Evolutionary conservation across 1,140 invertebrate genomes (phyloP).

Genomic region (Drosophila navojoa): DNA sequence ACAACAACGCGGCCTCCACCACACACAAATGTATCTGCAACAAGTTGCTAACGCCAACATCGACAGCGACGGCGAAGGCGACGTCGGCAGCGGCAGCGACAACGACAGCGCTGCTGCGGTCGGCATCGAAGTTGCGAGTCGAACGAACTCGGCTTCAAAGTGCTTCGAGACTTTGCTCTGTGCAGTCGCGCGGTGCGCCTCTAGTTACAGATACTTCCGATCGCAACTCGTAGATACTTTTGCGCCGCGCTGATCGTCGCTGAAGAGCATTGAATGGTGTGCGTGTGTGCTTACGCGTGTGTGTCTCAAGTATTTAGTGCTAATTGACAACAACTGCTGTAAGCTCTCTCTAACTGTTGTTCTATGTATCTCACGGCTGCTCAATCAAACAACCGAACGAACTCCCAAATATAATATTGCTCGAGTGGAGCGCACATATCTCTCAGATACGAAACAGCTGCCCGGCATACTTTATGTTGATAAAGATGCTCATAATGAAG

Average conservation of each 20-base stretch:
- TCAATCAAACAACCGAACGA: conserved; percentile 17
- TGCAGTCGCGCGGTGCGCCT: conserved; percentile 68
- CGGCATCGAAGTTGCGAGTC: conserved; percentile 42
- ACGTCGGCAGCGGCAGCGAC: conserved; percentile 8
- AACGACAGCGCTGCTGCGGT: conserved; percentile 4
- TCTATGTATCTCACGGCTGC: conserved; percentile 7
- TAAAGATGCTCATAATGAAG: conserved; percentile 32
- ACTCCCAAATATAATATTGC: conserved; percentile 63
- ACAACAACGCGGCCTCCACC: conserved; percentile 17
- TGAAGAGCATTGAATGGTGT: conserved; percentile 13
- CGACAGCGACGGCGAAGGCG: conserved; percentile 3
- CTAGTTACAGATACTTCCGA: conserved; percentile 27
- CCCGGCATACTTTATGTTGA: conserved; percentile 31
- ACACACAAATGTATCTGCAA: conserved; percentile 75
- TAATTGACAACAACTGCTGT: conserved; percentile 23
- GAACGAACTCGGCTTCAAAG: conserved; percentile 73
- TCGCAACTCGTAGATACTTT: conserved; percentile 58
- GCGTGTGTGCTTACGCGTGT: conserved; percentile 1
- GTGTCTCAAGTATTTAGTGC: conserved; percentile 32
- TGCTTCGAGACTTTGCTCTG: conserved; percentile 70
- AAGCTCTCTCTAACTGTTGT: conserved; percentile 22
- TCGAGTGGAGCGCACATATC: conserved; percentile 38
- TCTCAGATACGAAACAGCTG: conserved; percentile 37
- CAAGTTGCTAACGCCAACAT: conserved; percentile 65
- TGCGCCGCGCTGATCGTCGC: conserved; percentile 29